phyloP scores from a whole-genome alignment of 2,113 vertebrate genomes.

The Epinephelus cyanopodus region DNA sequence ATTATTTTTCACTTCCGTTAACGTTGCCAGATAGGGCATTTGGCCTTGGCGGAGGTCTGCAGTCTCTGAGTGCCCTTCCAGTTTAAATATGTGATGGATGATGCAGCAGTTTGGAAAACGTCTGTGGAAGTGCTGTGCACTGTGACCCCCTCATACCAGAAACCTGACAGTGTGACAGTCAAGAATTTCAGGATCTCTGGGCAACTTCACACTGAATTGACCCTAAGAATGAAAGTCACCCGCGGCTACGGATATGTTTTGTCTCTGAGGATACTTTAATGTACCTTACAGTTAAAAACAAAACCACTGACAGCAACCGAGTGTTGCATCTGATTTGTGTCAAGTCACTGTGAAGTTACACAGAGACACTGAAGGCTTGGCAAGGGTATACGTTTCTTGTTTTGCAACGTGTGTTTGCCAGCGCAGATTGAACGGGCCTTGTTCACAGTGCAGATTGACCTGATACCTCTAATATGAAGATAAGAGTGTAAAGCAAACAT shows the following conservation, averaged over 20 bases:
- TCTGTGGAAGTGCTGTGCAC: not conserved
- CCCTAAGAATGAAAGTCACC: conserved; percentile 19
- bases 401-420: not conserved
- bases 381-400: not conserved
- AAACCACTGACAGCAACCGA: not conserved
- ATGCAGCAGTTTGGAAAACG: conserved; percentile 11
- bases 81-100: not conserved
- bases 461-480: not conserved
- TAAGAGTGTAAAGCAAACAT: not conserved
- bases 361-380: not conserved
- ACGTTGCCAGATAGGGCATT: no score
- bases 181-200: conserved; percentile 22
- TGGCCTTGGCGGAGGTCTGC: not conserved
- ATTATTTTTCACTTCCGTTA: no score
- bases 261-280: not conserved
- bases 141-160: conserved; percentile 15
- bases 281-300: not conserved
- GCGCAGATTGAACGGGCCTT: not conserved
- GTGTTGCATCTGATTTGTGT: conserved; percentile 1
- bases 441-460: not conserved
- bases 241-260: conserved; percentile 3
- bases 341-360: not conserved
- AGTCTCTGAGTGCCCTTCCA: not conserved
- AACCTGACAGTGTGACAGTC: conserved; percentile 2
- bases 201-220: conserved; percentile 20